A percentile compares a stretch with the other conserved stretches of the same genome.
Evolutionary conservation across 2,797 vertebrate genomes (phyloP).

Genomic region (Varecia variegata): DNA sequence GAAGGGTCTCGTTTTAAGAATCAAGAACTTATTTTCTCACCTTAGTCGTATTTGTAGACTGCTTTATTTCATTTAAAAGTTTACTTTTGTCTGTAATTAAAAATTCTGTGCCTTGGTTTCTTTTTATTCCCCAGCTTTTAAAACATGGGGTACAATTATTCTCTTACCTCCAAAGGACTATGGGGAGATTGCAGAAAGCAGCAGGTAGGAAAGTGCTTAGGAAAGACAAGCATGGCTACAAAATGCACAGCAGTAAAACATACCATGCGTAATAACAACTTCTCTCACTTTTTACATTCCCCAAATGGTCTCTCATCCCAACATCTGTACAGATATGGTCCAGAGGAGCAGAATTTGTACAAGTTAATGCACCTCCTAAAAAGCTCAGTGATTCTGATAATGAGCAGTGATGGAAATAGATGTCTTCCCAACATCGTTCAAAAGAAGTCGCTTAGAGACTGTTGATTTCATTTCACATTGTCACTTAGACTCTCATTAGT

Average conservation of each 20-base stretch:
- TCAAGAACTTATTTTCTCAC: background rate
- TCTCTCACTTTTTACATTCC: background rate
- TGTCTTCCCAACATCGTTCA: background rate
- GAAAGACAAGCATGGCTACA: background rate
- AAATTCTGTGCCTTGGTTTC: background rate
- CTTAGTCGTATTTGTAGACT: background rate
- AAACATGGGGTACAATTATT: background rate
- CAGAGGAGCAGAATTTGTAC: background rate
- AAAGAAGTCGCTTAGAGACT: conserved; percentile 4
- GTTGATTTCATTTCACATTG: conserved; percentile 48
- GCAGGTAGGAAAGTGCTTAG: background rate
- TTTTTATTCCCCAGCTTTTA: background rate
- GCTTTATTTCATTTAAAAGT: background rate
- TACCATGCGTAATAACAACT: background rate
- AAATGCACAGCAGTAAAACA: background rate
- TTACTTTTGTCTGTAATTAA: background rate
- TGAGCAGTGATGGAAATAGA: conserved; percentile 25
- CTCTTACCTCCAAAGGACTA: background rate
- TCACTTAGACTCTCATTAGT: conserved; percentile 64
- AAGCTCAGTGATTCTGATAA: conserved; percentile 3
- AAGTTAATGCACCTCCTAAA: background rate
- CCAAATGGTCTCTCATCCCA: background rate
- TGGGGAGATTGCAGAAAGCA: background rate
- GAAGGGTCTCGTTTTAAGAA: background rate
- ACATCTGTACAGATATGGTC: background rate